These are phyloP conservation scores for Mamestra brassicae DNA, from an alignment of 2,888 invertebrate species.

Conservation along the genomic window DNA sequence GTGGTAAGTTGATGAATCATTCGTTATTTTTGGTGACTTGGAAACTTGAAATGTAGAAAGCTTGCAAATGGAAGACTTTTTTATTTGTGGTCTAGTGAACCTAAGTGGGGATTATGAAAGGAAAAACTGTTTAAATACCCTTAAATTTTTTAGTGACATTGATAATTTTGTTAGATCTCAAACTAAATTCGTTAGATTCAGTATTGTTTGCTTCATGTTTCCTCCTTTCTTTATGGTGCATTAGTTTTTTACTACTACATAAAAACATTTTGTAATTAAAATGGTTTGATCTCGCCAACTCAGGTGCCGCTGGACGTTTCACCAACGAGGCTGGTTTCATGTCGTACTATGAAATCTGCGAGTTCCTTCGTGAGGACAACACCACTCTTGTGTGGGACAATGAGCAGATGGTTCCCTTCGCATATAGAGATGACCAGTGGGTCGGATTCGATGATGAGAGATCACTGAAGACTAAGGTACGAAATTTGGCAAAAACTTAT, in stretches of 20 bases:
- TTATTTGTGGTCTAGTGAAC: no score
- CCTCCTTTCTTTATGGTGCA: background rate
- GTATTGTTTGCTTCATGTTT: no score
- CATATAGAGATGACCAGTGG: slow-evolving; percentile 97
- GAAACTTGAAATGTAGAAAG: background rate
- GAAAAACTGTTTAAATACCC: background rate
- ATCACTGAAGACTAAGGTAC: slow-evolving; percentile 96
- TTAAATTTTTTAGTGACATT: background rate
- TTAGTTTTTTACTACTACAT: no score
- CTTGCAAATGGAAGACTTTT: no score
- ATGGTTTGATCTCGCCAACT: background rate
- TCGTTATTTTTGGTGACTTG: background rate
- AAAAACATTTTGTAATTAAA: background rate
- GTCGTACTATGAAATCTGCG: slow-evolving; percentile 98
- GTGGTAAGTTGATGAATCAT: slow-evolving; percentile 90
- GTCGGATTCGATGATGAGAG: slow-evolving; percentile 98
- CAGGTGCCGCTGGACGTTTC: slow-evolving; percentile 94
- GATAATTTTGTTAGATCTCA: no score
- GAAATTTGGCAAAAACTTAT: background rate
- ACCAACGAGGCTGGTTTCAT: slow-evolving; percentile 98
- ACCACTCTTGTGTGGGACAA: slow-evolving; percentile 99
- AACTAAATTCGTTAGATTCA: no score
- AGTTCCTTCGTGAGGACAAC: slow-evolving; percentile 96
- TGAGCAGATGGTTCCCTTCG: slow-evolving; percentile 98
- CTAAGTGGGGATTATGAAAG: no score